Percentiles rank a stretch among this genome's conserved stretches.
These are phyloP conservation scores for Brachionus paranguensis DNA, from an alignment of 1,140 invertebrate genomes.

Conservation along the genomic window DNA sequence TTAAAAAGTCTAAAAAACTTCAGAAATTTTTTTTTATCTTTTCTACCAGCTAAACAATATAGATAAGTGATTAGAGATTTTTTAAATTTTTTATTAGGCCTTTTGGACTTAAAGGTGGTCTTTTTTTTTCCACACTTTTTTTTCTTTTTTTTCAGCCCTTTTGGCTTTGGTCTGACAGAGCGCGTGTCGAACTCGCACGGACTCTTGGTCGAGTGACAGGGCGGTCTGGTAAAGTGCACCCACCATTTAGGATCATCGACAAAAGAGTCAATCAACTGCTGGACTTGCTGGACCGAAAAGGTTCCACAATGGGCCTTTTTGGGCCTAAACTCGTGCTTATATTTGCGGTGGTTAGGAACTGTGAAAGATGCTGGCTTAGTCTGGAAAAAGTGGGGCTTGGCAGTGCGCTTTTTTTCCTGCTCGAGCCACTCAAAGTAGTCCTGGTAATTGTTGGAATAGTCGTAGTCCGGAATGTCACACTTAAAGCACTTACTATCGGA, in stretches of 20 bases:
- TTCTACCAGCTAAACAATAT: not conserved
- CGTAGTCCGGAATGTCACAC: not conserved
- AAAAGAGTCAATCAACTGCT: not conserved
- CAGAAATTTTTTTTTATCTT: not conserved
- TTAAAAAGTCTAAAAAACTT: not conserved
- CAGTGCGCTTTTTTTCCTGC: not conserved
- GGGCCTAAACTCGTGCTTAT: not conserved
- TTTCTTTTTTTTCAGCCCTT: not conserved
- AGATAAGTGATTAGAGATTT: not conserved
- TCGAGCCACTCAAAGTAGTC: conserved; percentile 38
- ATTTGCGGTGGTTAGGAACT: not conserved
- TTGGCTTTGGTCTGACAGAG: not conserved
- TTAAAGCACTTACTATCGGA: conserved; percentile 62
- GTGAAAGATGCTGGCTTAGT: not conserved
- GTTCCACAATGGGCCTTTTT: not conserved
- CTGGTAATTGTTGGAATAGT: conserved; percentile 24
- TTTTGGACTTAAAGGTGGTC: not conserved
- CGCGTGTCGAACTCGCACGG: not conserved
- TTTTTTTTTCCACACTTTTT: not conserved
- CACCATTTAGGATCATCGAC: conserved; percentile 27
- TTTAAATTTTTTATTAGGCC: not conserved
- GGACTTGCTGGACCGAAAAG: not conserved
- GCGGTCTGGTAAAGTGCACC: not conserved
- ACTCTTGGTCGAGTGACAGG: not conserved
- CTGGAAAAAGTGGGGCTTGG: not conserved